Base-by-base conservation (phyloP, 1,140 invertebrate genomes). In the Drosophila elegans region DNA sequence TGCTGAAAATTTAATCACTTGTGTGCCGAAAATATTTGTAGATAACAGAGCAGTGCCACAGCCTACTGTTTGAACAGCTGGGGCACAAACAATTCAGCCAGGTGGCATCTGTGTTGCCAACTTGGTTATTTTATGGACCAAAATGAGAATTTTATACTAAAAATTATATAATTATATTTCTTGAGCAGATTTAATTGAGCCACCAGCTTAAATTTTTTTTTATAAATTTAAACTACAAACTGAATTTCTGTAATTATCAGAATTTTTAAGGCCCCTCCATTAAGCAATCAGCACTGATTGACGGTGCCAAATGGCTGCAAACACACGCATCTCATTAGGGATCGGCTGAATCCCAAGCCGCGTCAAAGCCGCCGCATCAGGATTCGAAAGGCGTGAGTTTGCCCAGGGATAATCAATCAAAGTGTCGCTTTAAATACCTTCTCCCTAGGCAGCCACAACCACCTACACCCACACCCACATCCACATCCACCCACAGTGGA, bases 331-430 rank as follows among this genome's bases (percentile, higher is more conserved):
- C 67, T 54, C 64, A 71, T 71, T 71, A 71, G 64, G 44, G 64
- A 36, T 10, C 13, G 25, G 27, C 3, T 9, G 34, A 29, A 29
- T 42, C 21, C 9, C 21, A 52, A 34, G 49, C 60, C 64, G 32
- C 60, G 13, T 38, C 66, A 71, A 71, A 71, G 41, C 44, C 44
- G 11, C 44, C 44, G 16, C 56, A 29, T 53, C 51, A 53, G 36
- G 21, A 9, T 32, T 16, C 41, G 7, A 25, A 36, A 39, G 39
- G 36, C 67, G 29, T 41, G 36, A 49, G 29, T 56, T 71, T 41
- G 41, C 52, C 34, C 41, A 38, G 36, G 42, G 42, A 71, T 71
- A 71, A 71, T 71, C 67, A 71, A 71, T 71, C 67, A 71, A 66
- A 71, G 64, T 71, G 66, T 41, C 49, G 49, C 66, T 13, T 32